Conservation (phyloP, 2,113 vertebrate genomes). For the Lathamus discolor region DNA sequence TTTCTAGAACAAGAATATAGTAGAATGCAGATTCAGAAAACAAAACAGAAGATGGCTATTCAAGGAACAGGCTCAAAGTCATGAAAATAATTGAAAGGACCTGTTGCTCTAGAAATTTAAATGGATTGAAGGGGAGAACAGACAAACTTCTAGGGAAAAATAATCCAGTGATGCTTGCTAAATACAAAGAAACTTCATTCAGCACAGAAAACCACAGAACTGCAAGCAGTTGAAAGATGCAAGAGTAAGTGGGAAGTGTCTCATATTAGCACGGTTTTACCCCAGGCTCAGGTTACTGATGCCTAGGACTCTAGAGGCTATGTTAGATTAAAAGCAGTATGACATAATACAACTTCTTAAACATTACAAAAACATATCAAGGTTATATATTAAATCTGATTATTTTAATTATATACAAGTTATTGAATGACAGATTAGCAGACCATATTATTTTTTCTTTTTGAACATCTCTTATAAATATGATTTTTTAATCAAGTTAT, state of each 20-base stretch:
- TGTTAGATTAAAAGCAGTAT: neutral
- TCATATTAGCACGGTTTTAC: neutral
- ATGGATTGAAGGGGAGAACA: neutral
- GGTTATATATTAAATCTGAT: neutral
- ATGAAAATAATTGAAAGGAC: neutral
- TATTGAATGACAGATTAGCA: neutral
- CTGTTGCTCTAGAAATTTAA: neutral
- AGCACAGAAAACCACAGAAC: neutral
- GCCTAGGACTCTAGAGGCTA: neutral
- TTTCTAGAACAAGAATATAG: neutral
- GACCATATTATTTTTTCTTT: neutral
- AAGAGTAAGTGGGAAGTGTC: neutral
- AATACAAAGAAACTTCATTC: neutral
- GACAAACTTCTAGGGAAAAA: neutral
- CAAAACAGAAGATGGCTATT: neutral
- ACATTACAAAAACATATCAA: neutral
- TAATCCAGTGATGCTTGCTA: neutral
- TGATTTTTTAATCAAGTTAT: neutral
- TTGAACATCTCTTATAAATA: neutral
- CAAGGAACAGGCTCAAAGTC: neutral
- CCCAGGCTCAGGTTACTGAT: fast-evolving
- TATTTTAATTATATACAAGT: neutral
- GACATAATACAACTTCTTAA: neutral
- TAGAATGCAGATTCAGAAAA: neutral
- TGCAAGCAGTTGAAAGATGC: neutral